Evolutionary conservation across 2,797 vertebrate genomes (phyloP), one percentile per base, ranked within the genome.

Genomic region (Pangasius mekongensis): DNA sequence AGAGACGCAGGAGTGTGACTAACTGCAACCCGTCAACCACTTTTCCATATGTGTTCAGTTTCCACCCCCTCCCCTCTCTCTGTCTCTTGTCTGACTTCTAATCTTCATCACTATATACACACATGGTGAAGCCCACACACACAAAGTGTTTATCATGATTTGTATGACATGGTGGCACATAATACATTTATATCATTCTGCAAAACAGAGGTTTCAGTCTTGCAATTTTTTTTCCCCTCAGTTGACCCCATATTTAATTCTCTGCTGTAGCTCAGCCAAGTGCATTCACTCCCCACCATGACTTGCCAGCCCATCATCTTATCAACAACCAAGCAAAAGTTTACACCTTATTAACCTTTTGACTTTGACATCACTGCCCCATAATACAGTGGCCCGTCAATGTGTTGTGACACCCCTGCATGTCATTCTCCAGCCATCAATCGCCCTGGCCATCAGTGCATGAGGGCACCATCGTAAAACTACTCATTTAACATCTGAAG

Each of bases 1-100:
- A 97, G 97, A 96, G 96, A 95, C 94, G 94, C 95, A 91, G 92
- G 92, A 95, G 96, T 97, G 97, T 98, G 97, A 98, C 97, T 96
- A 97, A 98, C 93, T 93, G 92, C 90, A 86, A 94, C 89, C 91
- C 76, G 91, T 93, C 95, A 94, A 97, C 96, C 96, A 94, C 91
- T 96, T 97, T 96, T 97, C 96, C 97, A 98, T 96, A 96, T 97
- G 97, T 93, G 89, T 88, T 91, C 66, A 81, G 43, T 89, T 87
- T 83, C n/a, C 69, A 64, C 30, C 58, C 54, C 36, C 22, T 83
- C 77, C 66, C 69, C 49, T 81, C 47, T 78, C 11, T 43, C 80
- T n/a, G 64, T 81, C 71, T 86, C 52, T 52, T 54, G 82, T 47
- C 39, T 73, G 56, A 80, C 47, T 77, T 78, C 60, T 89, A 78